phyloP scores from a whole-genome alignment of 2,888 invertebrate genomes.

The Aquatica leii region DNA sequence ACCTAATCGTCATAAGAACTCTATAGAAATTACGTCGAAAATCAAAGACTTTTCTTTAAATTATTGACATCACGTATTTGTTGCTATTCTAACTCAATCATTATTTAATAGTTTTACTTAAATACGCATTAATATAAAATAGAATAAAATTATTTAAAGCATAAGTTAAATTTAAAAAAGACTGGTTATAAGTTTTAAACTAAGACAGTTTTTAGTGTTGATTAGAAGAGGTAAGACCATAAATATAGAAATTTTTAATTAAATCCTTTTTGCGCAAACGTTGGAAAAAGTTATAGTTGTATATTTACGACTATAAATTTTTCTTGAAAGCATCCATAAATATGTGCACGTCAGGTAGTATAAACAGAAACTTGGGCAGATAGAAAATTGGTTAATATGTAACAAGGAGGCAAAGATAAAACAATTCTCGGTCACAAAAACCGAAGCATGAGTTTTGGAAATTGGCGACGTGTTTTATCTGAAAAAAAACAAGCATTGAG shows the following conservation, averaged over 20 bases:
- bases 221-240: background rate
- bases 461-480: slow-evolving; percentile 12
- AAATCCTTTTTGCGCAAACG: slow-evolving; percentile 1
- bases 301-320: slow-evolving; percentile 10
- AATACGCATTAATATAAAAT: no score
- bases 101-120: no score
- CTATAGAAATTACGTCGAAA: no score
- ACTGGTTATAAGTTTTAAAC: no score
- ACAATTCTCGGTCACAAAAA: slow-evolving; percentile 3
- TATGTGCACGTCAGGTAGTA: slow-evolving; percentile 11
- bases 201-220: no score
- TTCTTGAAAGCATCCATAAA: slow-evolving; percentile 6
- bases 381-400: slow-evolving; percentile 7
- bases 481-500: slow-evolving; percentile 14
- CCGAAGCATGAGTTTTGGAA: slow-evolving; percentile 13
- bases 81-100: no score
- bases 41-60: no score
- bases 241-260: background rate
- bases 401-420: slow-evolving; percentile 7
- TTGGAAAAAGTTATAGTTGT: slow-evolving; percentile 6
- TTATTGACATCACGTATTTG: no score
- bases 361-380: slow-evolving; percentile 2
- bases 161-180: no score
- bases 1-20: no score
- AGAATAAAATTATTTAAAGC: no score